Percentiles rank a stretch among this genome's conserved stretches.
These are phyloP conservation scores for Rhynchonema sp. DNA, from an alignment of 2,888 invertebrate species.

Conservation along the genomic window DNA sequence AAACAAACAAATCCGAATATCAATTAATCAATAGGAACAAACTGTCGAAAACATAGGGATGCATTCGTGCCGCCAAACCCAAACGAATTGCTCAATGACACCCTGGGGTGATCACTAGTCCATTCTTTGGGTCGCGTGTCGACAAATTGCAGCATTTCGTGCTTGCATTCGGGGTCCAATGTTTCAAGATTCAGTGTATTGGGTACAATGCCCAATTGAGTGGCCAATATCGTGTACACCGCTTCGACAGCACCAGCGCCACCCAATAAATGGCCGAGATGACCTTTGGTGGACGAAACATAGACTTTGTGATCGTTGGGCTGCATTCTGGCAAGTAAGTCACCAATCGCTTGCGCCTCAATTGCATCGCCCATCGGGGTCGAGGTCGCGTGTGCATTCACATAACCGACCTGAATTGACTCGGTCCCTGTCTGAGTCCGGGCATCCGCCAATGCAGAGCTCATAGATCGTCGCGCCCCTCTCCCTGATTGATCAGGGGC, in stretches of 20 bases:
- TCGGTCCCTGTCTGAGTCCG: too few species aligned
- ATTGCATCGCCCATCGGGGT: constrained; percentile 63
- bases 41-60: constrained; percentile 45
- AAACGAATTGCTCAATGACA: constrained; percentile 88
- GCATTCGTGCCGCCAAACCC: constrained; percentile 98
- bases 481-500: constrained; percentile 65
- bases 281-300: constrained; percentile 76
- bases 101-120: constrained; percentile 31
- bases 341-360: constrained; percentile 13
- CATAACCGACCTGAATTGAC: constrained; percentile 40
- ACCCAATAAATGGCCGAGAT: constrained; percentile 81
- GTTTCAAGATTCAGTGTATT: constrained; percentile 70
- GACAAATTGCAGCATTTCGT: constrained; percentile 48
- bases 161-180: constrained; percentile 44
- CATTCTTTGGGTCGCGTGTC: constrained; percentile 41
- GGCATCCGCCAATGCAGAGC: constrained; percentile 55
- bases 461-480: constrained; percentile 71
- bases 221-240: constrained; percentile 59
- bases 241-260: constrained; percentile 89
- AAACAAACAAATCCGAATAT: neutral
- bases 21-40: neutral
- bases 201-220: constrained; percentile 53
- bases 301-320: constrained; percentile 31
- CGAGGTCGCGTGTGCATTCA: constrained; percentile 95
- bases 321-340: constrained; percentile 7